Base-by-base conservation (phyloP, 2,113 vertebrate species). In the Tragelaphus strepsiceros region DNA sequence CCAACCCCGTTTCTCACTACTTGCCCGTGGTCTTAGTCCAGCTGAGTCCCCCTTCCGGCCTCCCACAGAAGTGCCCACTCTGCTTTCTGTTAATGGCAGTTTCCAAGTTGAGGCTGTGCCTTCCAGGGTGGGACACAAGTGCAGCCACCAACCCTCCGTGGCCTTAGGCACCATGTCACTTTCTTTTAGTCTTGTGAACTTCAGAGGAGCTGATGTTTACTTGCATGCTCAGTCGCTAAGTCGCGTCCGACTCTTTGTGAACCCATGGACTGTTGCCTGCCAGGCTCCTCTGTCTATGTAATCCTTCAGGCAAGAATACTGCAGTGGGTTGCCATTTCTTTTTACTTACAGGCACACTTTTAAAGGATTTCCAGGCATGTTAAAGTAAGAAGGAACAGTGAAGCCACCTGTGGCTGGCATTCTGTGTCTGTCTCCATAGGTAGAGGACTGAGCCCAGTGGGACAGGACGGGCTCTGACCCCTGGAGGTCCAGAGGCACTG, bases 21-120 rank as follows among this genome's bases (percentile, higher is more conserved):
- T 54, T 2, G 0, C 49, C 26, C 21, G 4, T 51, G 24, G 4
- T 58, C 88, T 88, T 67, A 3, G 8, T 13, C 49, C 46, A 32
- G n/a, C 17, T 0, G 1, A 51, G 22, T 56, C 39, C 8, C 12
- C 6, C 17, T 59, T 5, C 6, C 13, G 3, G 5, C 39, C 5
- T 21, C 5, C 77, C 26, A 51, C 62, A 74, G 51, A n/a, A 3
- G 0, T 5, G 4, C 32, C 77, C 30, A 46, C 22, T 22, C 32
- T 81, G 43, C 43, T 46, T 86, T 49, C n/a, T 3, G 22, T 22
- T 4, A 19, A 62, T 7, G 26, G 35, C 74, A 11, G 16, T n/a
- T 56, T 56, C 58, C 22, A 46, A 43, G 32, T 11, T 7, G 67
- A 39, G n/a, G 7, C 4, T 17, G 12, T 16, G 30, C 26, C n/a